Evolutionary conservation across 1,140 invertebrate species (phyloP), one percentile per base, ranked within the genome.

Genomic region (Chrysopa pallens): DNA sequence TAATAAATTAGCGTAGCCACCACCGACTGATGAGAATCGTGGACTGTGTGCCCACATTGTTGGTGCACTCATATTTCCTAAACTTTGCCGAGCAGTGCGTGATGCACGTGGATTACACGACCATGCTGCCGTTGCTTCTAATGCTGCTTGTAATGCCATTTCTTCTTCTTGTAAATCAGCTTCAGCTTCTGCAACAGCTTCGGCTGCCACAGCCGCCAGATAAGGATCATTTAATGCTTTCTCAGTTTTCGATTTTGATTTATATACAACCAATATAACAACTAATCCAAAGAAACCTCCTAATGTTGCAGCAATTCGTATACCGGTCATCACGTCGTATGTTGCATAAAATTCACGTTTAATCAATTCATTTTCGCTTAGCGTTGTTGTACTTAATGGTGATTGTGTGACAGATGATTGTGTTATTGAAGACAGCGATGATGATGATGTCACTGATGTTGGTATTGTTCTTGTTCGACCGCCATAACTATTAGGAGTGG

Each of bases 281-380:
- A 90, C 88, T 47, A 90, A 63, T 29, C 80, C 74, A 63, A 90
- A 91, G 58, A 91, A 86, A 46, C 83, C 82, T 50, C 84, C 84
- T 28, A 91, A 68, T 5, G 86, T 88, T 46, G 82, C 82, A 39
- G 86, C 87, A 58, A 89, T 91, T 36, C 86, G 72, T 43, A 84
- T 74, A 40, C 86, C 86, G 44, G 85, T 89, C 84, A 88, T 88
- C 50, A 84, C 80, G 66, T 90, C 86, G 61, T 91, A 91, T 29
- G 84, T 86, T 48, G 79, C 79, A 66, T 85, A 91, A 63, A 85
- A 86, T 60, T 86, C 80, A 50, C 74, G 70, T 50, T 75, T 71
- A 47, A 79, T 69, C 48, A 73, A 69, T 52, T 78, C 76, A 37
- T 60, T 58, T 45, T 64, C 57, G 29, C 15, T 33, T 2, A 31